Base-by-base conservation (phyloP, 2,888 invertebrate genomes). In the Thymelicus sylvestris region DNA sequence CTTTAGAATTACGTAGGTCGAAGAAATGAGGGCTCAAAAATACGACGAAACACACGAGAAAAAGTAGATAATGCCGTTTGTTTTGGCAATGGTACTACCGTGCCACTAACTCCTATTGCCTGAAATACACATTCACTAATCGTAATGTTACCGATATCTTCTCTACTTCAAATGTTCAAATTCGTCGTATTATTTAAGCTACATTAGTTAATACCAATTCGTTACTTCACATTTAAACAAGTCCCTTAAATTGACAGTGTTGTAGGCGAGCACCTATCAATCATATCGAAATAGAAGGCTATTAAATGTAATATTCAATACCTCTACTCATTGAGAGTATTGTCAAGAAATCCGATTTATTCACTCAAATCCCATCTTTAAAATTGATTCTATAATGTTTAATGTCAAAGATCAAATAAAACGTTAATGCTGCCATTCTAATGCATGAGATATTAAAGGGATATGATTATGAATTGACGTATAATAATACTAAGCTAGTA, bases 251-350 rank as follows among this genome's bases (percentile, higher is more conserved):
- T 62, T 41, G 41, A n/a, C n/a, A 19, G 8, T 19, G 19, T 19
- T 50, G 47, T 67, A 52, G 52, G 64, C 70, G 70, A 70, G 68
- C 68, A 66, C 66, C 74, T 69, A 74, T 76, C 75, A 69, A 74
- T 75, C 75, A 74, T 75, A 71, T 73, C 68, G 63, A 65, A 74
- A 71, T 71, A 74, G 73, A 74, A 68, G 73, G 71, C 73, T 75
- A 74, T 64, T 62, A 63, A 44, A 67, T 62, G 24, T 67, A 59
- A 67, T 70, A 73, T 73, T 67, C 74, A 75, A 75, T 75, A 67
- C 64, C 64, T 63, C 68, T 68, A 73, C 74, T 74, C 73, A 74
- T 63, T 67, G 59, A 13, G 59, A 41, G 64, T 66, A 73, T 75
- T 75, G 68, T 68, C 38, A 47, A 24, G 41, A 39, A 63, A 68